Evolutionary conservation across 1,140 invertebrate species (phyloP), one percentile per base, ranked within the genome.

Genomic region (Drosophila ficusphila): DNA sequence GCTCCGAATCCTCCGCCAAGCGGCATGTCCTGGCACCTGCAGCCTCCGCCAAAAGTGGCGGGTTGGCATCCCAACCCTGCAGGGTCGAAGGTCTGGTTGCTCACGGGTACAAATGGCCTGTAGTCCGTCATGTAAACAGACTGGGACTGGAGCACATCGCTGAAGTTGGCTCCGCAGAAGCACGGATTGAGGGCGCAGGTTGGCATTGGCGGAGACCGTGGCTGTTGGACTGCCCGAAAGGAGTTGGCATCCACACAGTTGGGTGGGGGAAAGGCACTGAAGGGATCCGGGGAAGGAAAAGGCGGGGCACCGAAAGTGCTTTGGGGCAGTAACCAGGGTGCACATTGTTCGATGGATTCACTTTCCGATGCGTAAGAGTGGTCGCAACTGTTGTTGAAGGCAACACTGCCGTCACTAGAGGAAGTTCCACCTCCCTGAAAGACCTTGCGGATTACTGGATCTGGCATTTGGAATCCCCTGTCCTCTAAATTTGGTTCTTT

Each of bases 111-210:
- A 5, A 54, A n/a, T 1, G 72, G 68, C 3, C 29, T 44, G 14
- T 74, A 82, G 18, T 82, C 77, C 2, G 36, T 38, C 16, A 12
- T 14, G 23, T 82, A 82, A 5, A 82, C 73, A 1, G 60, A 73
- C 11, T 58, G 42, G 8, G 4, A 0, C 9, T 76, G 51, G 6
- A 81, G 6, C 2, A 18, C 1, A 16, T 76, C 77, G n/a, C 69
- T 61, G 0, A 42, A 1, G 23, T 21, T 8, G 4, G 27, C 9
- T 4, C 21, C 3, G 16, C 18, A 12, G n/a, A n/a, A n/a, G n/a
- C n/a, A n/a, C n/a, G n/a, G n/a, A n/a, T n/a, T n/a, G n/a, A n/a
- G n/a, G n/a, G n/a, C 11, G 12, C 11, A 23, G 2, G 4, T 16
- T 36, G 21, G 4, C 14, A 8, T 31, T 8, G 6, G 14, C 16